These are phyloP conservation scores for Hyperoplus immaculatus DNA, from an alignment of 2,797 vertebrate genomes.

Conservation along the genomic window DNA sequence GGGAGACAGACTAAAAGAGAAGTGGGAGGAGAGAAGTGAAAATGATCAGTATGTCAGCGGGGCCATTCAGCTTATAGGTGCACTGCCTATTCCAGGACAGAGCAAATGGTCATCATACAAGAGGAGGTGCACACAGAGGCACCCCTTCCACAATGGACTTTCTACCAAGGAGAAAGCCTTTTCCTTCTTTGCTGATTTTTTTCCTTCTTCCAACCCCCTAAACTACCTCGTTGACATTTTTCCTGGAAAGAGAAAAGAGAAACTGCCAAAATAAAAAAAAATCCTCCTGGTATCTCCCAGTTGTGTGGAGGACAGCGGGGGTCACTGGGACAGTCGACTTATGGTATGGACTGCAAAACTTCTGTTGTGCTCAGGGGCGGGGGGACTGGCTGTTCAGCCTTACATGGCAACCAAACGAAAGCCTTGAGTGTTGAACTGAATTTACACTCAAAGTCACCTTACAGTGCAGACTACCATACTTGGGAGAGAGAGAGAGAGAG, in stretches of 20 bases:
- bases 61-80: conserved; percentile 75
- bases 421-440: conserved; percentile 83
- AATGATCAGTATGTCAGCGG: conserved; percentile 70
- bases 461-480: conserved; percentile 83
- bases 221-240: conserved; percentile 44
- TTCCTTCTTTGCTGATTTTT: conserved; percentile 29
- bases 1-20: conserved; percentile 56
- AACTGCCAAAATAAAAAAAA: conserved; percentile 43
- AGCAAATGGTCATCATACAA: conserved; percentile 59
- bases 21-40: conserved; percentile 73
- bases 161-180: conserved; percentile 52
- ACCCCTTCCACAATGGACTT: conserved; percentile 56
- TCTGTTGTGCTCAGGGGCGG: conserved; percentile 77
- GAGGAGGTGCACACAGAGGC: conserved; percentile 61
- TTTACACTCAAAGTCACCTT: conserved; percentile 88
- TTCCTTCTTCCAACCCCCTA: conserved; percentile 28
- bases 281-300: conserved; percentile 71
- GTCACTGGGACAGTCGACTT: conserved; percentile 80
- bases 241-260: conserved; percentile 65
- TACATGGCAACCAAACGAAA: conserved; percentile 84
- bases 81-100: conserved; percentile 75
- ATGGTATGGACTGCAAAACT: conserved; percentile 82
- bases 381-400: conserved; percentile 77
- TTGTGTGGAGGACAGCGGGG: conserved; percentile 83
- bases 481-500: conserved; percentile 65